These are phyloP conservation scores for Eidolon helvum DNA, from an alignment of 2,113 vertebrate genomes.

Conservation along the genomic window DNA sequence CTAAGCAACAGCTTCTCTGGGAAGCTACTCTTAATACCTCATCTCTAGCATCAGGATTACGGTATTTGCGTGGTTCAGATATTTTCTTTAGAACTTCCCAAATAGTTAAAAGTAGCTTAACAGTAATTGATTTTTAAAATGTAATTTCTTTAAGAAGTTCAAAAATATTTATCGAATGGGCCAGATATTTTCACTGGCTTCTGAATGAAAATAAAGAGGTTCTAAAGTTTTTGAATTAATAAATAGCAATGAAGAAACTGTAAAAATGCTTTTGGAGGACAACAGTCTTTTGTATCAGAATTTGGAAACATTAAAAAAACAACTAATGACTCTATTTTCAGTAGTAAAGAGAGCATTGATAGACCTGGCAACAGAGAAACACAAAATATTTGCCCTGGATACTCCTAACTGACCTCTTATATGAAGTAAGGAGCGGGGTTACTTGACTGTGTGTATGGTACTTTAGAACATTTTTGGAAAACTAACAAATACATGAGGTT, in stretches of 20 bases:
- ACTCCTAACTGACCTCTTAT: not conserved
- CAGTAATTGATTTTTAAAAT: not conserved
- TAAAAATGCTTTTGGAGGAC: not conserved
- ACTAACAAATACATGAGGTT: not conserved
- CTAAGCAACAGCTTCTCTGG: not conserved
- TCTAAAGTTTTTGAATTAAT: not conserved
- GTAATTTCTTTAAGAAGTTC: not conserved
- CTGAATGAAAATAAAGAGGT: constrained; percentile 29
- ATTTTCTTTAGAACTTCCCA: not conserved
- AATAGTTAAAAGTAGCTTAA: constrained; percentile 9
- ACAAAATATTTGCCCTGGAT: not conserved
- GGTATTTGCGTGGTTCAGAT: not conserved
- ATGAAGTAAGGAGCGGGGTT: not conserved
- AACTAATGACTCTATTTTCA: not conserved
- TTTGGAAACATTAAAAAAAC: not conserved
- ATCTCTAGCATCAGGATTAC: too few species aligned
- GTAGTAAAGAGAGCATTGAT: not conserved
- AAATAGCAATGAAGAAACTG: not conserved
- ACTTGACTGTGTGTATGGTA: not conserved
- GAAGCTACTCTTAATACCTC: not conserved
- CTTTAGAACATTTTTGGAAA: not conserved
- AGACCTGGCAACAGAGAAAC: not conserved
- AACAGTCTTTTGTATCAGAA: not conserved
- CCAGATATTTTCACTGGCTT: not conserved
- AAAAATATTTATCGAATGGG: not conserved